A percentile compares a stretch with the other conserved stretches of the same genome.
Conservation (phyloP, 2,888 invertebrate species). For the Andrena praecox region DNA sequence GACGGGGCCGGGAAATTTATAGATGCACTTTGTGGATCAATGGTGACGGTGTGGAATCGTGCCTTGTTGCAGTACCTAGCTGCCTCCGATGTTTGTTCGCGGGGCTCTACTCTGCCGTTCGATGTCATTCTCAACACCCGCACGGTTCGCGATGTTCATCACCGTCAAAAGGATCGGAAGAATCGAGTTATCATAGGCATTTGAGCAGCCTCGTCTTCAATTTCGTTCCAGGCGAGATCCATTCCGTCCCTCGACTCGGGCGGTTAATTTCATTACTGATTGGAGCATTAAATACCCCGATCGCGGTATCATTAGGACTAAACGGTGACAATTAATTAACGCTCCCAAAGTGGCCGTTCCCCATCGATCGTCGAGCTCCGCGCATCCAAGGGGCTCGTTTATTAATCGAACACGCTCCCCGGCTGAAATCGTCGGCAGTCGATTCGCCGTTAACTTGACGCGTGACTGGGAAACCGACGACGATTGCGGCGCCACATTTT, state of each 20-base stretch:
- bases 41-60: neutral
- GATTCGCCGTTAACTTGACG: slow-evolving; percentile 39
- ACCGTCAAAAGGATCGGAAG: too few species aligned
- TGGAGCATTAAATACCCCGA: slow-evolving; percentile 6
- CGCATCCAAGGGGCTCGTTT: slow-evolving; percentile 21
- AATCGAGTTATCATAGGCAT: too few species aligned
- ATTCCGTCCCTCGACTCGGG: neutral
- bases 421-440: slow-evolving; percentile 35
- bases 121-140: too few species aligned
- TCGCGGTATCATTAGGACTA: neutral
- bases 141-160: too few species aligned
- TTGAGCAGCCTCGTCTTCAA: neutral
- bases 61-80: neutral
- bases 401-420: slow-evolving; percentile 22
- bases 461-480: slow-evolving; percentile 44
- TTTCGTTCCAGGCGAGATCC: neutral
- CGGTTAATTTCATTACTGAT: slow-evolving; percentile 7
- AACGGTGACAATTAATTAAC: slow-evolving; percentile 29
- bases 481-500: neutral
- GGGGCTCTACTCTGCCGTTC: too few species aligned
- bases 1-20: slow-evolving; percentile 21
- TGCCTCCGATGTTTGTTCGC: neutral
- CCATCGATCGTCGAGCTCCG: slow-evolving; percentile 8
- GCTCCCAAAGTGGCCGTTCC: slow-evolving; percentile 19
- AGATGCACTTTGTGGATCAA: neutral